Conservation (phyloP, 2,797 vertebrate genomes). For the Hydrophis major region DNA sequence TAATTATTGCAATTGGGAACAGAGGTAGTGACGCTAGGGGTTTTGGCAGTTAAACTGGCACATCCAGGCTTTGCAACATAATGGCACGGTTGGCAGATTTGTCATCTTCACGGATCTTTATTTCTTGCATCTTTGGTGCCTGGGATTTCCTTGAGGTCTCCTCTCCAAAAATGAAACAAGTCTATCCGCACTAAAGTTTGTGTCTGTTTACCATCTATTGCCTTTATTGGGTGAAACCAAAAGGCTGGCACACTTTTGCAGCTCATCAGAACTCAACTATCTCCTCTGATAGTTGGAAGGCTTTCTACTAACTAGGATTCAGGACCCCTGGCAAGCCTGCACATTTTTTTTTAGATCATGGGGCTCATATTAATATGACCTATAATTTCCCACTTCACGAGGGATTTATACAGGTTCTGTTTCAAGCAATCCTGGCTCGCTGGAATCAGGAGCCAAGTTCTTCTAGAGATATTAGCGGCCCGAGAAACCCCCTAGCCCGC, state of each 20-base stretch:
- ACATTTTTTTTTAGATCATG: background rate
- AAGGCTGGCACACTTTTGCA: background rate
- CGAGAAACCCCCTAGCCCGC: background rate
- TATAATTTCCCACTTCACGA: background rate
- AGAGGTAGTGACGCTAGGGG: background rate
- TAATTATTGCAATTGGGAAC: background rate
- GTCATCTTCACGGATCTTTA: background rate
- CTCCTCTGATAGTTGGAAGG: background rate
- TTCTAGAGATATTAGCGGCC: too few relatives aligned
- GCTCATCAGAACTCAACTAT: background rate
- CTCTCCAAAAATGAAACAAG: background rate
- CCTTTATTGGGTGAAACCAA: background rate
- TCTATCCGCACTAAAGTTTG: background rate
- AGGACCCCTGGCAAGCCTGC: background rate
- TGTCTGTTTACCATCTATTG: background rate
- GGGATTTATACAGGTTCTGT: background rate
- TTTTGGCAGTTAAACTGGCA: background rate
- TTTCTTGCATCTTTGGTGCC: background rate
- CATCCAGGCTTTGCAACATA: background rate
- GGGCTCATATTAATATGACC: background rate
- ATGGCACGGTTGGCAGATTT: background rate
- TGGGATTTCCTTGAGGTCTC: background rate
- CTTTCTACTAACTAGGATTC: background rate
- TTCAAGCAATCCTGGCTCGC: background rate
- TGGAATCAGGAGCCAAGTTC: background rate